Evolutionary conservation across 2,888 invertebrate species (phyloP).

Genomic region (Scaptomyza caliginosa): DNA sequence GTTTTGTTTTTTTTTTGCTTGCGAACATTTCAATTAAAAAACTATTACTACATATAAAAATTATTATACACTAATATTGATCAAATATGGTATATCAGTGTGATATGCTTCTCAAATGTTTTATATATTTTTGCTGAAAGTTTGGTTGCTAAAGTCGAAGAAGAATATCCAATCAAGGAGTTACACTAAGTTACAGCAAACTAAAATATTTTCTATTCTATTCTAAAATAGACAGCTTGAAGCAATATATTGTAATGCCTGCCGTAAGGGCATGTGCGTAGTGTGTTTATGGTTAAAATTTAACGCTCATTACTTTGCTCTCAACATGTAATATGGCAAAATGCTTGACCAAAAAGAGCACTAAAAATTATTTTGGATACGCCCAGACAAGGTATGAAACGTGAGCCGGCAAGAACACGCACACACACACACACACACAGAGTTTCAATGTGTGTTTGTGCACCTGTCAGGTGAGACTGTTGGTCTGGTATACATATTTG

Average conservation of each 20-base stretch:
- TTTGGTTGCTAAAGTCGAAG: no score
- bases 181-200: no score
- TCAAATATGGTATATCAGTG: not conserved
- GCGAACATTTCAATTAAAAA: slow-evolving; percentile 78
- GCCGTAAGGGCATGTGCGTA: slow-evolving; percentile 20
- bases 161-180: no score
- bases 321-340: slow-evolving; percentile 40
- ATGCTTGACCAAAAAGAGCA: slow-evolving; percentile 60
- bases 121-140: no score
- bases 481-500: slow-evolving; percentile 12
- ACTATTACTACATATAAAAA: slow-evolving; percentile 60
- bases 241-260: not conserved
- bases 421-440: slow-evolving; percentile 8
- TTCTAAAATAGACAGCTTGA: no score
- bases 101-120: not conserved
- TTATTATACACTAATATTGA: slow-evolving; percentile 28
- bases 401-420: slow-evolving; percentile 64
- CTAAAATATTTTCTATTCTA: no score
- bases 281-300: not conserved
- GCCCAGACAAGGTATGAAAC: slow-evolving; percentile 63
- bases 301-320: not conserved
- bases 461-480: slow-evolving; percentile 75
- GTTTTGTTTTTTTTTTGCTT: slow-evolving; percentile 53
- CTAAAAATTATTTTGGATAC: slow-evolving; percentile 35
- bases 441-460: slow-evolving; percentile 36